These are phyloP conservation scores for Drosophila bunnanda DNA, from an alignment of 2,888 invertebrate genomes.

Conservation along the genomic window DNA sequence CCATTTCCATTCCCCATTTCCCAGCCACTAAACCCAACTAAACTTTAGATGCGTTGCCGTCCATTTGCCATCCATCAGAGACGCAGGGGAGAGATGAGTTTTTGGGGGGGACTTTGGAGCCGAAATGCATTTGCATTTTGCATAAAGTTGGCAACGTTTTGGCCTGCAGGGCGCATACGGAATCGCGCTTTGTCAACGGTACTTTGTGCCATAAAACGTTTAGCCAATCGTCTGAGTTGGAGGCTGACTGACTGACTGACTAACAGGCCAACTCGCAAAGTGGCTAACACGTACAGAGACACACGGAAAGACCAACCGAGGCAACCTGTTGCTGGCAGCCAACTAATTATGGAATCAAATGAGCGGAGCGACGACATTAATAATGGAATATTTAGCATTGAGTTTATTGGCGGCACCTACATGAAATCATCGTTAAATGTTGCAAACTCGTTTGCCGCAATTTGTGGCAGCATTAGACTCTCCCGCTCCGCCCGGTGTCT, in stretches of 20 bases:
- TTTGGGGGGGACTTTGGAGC: conserved; percentile 18
- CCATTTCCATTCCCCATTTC: neutral
- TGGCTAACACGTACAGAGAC: neutral
- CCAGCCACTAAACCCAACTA: conserved; percentile 10
- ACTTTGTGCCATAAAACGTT: conserved; percentile 73
- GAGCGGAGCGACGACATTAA: conserved; percentile 61
- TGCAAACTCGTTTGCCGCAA: conserved; percentile 74
- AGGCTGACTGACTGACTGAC: conserved; percentile 20
- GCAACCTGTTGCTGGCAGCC: conserved; percentile 64
- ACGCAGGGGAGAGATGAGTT: conserved; percentile 18
- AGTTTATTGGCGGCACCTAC: conserved; percentile 79
- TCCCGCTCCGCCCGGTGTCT: neutral
- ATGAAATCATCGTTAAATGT: conserved; percentile 75
- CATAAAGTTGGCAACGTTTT: conserved; percentile 67
- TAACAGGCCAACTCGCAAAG: conserved; percentile 13
- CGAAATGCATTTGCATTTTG: conserved; percentile 71
- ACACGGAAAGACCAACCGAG: neutral
- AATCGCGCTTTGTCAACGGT: conserved; percentile 69
- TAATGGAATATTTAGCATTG: conserved; percentile 76
- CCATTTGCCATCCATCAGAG: conserved; percentile 66
- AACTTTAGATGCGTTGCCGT: conserved; percentile 44
- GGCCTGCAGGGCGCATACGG: conserved; percentile 61
- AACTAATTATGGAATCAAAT: conserved; percentile 78
- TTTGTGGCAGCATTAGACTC: conserved; percentile 65
- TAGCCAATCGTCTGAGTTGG: conserved; percentile 60